Evolutionary conservation across 2,113 vertebrate genomes (phyloP).

Genomic region (Sceloporus undulatus): DNA sequence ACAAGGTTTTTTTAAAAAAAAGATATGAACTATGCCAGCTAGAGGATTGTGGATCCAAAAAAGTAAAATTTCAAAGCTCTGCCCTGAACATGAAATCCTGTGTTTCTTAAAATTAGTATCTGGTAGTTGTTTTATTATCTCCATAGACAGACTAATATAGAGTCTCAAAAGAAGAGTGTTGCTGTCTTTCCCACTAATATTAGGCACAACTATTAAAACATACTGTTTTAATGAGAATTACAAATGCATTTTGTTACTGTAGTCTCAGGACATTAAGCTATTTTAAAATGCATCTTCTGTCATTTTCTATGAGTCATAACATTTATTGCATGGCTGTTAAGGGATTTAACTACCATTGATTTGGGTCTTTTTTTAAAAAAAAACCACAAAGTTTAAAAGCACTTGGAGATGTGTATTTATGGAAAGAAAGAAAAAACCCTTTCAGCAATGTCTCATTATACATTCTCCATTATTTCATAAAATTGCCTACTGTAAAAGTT

Average conservation of each 20-base stretch:
- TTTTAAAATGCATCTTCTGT: not conserved
- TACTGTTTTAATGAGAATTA: constrained; percentile 11
- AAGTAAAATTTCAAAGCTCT: not conserved
- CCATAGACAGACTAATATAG: not conserved
- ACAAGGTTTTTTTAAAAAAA: too few relatives aligned
- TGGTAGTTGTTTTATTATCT: not conserved
- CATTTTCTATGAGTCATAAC: constrained; percentile 18
- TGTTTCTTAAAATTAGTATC: not conserved
- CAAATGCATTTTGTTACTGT: not conserved
- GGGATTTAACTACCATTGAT: not conserved
- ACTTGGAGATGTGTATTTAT: not conserved
- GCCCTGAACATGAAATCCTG: not conserved
- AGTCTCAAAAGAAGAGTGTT: not conserved
- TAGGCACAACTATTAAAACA: not conserved
- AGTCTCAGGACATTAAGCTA: not conserved
- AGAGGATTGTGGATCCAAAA: too few relatives aligned
- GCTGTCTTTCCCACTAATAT: not conserved
- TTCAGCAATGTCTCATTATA: not conserved
- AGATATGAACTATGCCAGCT: too few relatives aligned
- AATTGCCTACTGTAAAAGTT: not conserved
- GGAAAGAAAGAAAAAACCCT: not conserved
- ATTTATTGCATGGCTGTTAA: constrained; percentile 1
- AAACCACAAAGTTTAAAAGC: not conserved
- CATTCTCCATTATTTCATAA: not conserved
- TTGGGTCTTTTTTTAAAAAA: not conserved